Conservation (phyloP, 2,113 vertebrate species). For the Desmodus rotundus region DNA sequence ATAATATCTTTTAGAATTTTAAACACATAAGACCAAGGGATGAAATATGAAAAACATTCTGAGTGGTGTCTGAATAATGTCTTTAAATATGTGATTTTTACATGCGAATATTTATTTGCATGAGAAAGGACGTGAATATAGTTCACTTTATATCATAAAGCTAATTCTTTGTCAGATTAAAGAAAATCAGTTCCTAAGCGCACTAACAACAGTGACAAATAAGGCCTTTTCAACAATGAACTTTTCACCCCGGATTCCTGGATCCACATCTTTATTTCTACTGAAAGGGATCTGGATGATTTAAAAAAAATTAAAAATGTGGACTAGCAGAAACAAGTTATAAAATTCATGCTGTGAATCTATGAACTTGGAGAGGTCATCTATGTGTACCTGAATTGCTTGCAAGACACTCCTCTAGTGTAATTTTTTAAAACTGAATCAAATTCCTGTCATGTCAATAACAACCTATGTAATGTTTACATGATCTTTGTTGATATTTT, state of each 20-base stretch:
- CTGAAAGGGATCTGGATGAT: slow-evolving; percentile 21
- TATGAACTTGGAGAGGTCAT: background rate
- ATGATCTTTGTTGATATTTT: background rate
- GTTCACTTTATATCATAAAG: slow-evolving; percentile 15
- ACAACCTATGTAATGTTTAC: background rate
- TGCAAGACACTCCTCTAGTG: background rate
- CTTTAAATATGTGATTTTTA: background rate
- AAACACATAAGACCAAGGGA: background rate
- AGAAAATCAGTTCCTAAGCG: background rate
- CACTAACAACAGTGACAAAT: slow-evolving; percentile 2
- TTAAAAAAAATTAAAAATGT: background rate
- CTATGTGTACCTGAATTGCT: background rate
- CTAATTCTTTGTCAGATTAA: slow-evolving; percentile 30
- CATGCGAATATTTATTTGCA: slow-evolving; percentile 7
- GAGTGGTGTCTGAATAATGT: background rate
- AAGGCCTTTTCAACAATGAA: slow-evolving; percentile 39
- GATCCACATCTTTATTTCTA: slow-evolving; percentile 25
- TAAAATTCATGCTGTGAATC: background rate
- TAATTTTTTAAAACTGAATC: background rate
- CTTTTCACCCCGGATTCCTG: slow-evolving; percentile 52
- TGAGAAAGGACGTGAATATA: background rate
- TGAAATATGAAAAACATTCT: background rate
- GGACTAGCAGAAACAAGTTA: background rate
- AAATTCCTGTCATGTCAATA: background rate
- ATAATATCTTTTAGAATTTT: background rate